These are phyloP conservation scores for Pseudochirops cupreus DNA, from an alignment of 2,797 vertebrate species.

Conservation along the genomic window DNA sequence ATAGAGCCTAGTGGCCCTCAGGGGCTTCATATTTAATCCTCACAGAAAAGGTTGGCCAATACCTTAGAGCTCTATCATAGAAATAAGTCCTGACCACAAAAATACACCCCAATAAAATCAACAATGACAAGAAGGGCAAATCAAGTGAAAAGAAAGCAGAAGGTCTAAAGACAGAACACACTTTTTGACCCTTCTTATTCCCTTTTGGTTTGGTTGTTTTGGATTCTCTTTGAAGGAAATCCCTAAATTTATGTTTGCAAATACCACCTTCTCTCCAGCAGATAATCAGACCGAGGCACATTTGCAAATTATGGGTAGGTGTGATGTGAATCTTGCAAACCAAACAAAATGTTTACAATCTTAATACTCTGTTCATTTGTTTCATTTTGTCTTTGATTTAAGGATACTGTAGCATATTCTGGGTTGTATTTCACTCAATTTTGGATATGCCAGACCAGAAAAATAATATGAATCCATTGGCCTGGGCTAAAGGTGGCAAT, in stretches of 20 bases:
- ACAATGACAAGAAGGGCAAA: background rate
- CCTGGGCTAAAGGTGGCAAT: too few relatives aligned
- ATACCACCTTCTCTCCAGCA: background rate
- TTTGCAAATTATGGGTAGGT: too few relatives aligned
- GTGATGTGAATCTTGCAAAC: background rate
- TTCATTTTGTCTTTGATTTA: background rate
- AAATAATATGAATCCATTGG: background rate
- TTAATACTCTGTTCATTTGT: background rate
- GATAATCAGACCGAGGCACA: background rate
- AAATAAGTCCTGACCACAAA: background rate
- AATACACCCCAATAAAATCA: background rate
- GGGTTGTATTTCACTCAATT: rapidly evolving
- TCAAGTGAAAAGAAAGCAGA: rapidly evolving
- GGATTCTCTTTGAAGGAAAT: background rate
- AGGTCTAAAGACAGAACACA: rapidly evolving
- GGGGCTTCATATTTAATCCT: background rate
- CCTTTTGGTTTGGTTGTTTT: too few relatives aligned
- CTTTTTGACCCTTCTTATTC: background rate
- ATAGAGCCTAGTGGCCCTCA: background rate
- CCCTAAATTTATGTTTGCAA: background rate
- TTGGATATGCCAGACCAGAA: too few relatives aligned
- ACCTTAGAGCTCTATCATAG: background rate
- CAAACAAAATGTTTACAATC: background rate
- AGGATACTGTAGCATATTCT: background rate
- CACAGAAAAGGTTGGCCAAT: background rate